A percentile compares a stretch with the other conserved stretches of the same genome.
These are phyloP conservation scores for Prionailurus bengalensis DNA, from an alignment of 2,113 vertebrate species.

Conservation along the genomic window DNA sequence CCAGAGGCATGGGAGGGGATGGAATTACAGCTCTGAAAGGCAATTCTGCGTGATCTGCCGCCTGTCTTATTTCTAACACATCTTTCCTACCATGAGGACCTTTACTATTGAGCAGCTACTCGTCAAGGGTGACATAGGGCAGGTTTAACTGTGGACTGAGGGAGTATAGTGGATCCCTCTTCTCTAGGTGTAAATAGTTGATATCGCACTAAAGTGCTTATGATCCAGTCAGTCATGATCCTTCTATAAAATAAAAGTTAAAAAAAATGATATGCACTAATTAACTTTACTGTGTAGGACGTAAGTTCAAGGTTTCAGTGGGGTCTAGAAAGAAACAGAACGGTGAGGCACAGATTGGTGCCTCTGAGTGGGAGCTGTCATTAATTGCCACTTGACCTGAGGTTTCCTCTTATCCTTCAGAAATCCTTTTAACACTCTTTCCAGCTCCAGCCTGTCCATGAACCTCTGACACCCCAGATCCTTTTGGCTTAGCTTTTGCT, in stretches of 20 bases:
- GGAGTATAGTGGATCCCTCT: not conserved
- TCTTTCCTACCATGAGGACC: not conserved
- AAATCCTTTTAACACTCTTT: not conserved
- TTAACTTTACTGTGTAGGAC: conserved; percentile 53
- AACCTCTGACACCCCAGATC: not conserved
- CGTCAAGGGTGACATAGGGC: not conserved
- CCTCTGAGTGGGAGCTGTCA: not conserved
- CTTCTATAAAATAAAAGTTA: conserved; percentile 49
- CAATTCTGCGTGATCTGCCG: not conserved
- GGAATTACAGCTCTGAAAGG: not conserved
- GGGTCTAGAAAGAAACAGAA: not conserved
- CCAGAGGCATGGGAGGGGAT: not conserved
- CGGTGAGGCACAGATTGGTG: not conserved
- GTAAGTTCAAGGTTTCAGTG: conserved; percentile 5
- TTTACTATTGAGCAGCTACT: not conserved
- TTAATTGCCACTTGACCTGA: conserved; percentile 66
- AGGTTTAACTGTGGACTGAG: not conserved
- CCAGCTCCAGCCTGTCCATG: not conserved
- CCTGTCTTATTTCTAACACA: not conserved
- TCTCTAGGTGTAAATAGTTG: conserved; percentile 22
- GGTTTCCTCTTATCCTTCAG: conserved; percentile 12
- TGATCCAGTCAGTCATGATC: not conserved
- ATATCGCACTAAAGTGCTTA: not conserved
- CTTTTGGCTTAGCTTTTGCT: conserved; percentile 31
- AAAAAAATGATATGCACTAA: conserved; percentile 25